Base-by-base conservation (phyloP, 37 sponge, comb jelly and placozoan genomes). In the Cladorhizidae sp. region DNA sequence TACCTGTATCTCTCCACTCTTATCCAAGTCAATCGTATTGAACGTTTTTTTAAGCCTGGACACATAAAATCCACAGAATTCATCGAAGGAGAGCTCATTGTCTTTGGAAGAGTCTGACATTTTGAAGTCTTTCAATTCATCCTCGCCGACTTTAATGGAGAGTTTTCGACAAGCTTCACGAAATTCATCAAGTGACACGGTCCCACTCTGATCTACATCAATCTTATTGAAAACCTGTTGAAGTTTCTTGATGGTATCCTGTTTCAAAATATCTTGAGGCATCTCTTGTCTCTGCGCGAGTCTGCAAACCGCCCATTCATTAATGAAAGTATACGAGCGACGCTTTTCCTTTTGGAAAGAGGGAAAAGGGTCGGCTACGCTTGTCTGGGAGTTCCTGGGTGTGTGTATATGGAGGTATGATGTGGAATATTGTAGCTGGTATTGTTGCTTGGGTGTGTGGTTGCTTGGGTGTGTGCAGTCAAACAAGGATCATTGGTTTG, bases 121-220 rank as follows among this genome's bases (percentile, higher is more conserved):
- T 0, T 64, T 58, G 28, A 89, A 89, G 11, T 79, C 38, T 39
- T 67, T 31, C 18, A 80, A 15, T 25, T 87, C 81, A 0, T 86
- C 84, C 26, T 63, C 42, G 22, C 70, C 68, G 21, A 87, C 65
- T 21, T 3, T 12, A 26, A 91, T 58, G 15, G 87, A 86, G 20
- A 91, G 84, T 28, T 79, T 72, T 18, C 35, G 11, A 67, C 84
- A 86, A 37, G 91, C 87, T 29, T 51, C 11, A 36, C 37, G 31
- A 2, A 86, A 73, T 51, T 91, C 87, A 8, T 55, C 36, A 1
- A 71, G 1, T 38, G 79, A 79, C 9, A 90, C 80, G 21, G 54
- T 26, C 26, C 86, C 86, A 75, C 86, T 90, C 2, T 40, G 5
- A 57, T 90, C 86, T 31, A 39, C 57, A 70, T 90, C 90, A 32